These are phyloP conservation scores for Mastomys natalensis DNA, from an alignment of 2,113 vertebrate genomes.

Conservation along the genomic window DNA sequence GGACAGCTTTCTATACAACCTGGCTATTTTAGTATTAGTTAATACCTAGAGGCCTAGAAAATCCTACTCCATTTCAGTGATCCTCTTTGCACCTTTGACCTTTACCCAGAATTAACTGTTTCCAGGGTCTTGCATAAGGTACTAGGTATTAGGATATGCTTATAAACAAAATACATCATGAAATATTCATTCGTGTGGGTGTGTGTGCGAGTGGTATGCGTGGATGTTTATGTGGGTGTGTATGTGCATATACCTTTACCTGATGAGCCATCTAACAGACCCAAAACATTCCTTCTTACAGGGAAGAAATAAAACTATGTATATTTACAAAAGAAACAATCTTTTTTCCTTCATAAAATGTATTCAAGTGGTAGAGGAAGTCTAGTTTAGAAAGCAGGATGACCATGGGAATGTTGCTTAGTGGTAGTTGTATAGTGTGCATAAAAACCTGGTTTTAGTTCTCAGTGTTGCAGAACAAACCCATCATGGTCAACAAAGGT, in stretches of 20 bases:
- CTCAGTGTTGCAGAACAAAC: not conserved
- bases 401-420: not conserved
- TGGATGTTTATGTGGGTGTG: not conserved
- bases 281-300: not conserved
- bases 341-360: constrained; percentile 17
- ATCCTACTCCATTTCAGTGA: not conserved
- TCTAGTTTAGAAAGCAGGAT: not conserved
- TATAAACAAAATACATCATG: not conserved
- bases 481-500: not conserved
- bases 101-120: not conserved
- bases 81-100: not conserved
- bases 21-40: constrained; percentile 41
- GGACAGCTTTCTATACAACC: not conserved
- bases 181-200: not conserved
- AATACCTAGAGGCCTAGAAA: not conserved
- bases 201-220: not conserved
- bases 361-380: not conserved
- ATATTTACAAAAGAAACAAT: not conserved
- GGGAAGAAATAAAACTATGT: not conserved
- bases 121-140: not conserved
- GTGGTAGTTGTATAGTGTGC: not conserved
- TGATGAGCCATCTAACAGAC: not conserved
- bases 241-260: not conserved
- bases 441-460: not conserved
- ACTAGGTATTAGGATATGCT: not conserved